Conservation (phyloP, 2,113 vertebrate genomes). For the Pampusana beccarii region DNA sequence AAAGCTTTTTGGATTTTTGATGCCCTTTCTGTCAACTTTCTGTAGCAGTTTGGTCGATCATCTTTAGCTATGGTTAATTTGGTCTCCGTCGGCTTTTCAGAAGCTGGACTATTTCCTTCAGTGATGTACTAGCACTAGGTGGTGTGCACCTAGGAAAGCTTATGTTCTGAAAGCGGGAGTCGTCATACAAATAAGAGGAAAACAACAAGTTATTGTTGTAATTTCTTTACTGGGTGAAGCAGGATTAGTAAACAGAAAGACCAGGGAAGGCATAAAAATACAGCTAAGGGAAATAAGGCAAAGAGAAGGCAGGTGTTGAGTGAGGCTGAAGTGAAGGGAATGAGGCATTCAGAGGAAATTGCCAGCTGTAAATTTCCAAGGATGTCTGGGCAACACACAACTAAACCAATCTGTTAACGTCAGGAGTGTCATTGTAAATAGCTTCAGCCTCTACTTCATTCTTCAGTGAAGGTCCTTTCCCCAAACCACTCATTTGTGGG, state of each 20-base stretch:
- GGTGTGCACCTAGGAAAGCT: not conserved
- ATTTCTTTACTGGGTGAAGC: not conserved
- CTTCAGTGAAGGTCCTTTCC: not conserved
- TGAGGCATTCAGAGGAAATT: constrained; percentile 24
- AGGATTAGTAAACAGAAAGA: not conserved
- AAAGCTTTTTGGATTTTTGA: not conserved
- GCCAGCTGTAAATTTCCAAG: constrained; percentile 20
- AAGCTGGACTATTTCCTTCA: not conserved
- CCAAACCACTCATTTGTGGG: not conserved
- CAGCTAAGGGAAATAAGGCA: not conserved
- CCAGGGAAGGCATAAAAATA: not conserved
- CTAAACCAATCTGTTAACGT: not conserved
- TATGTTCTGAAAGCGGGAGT: not conserved
- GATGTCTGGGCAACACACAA: not conserved
- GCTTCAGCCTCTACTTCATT: not conserved
- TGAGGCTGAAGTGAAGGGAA: not conserved
- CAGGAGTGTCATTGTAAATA: not conserved
- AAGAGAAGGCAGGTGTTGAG: not conserved
- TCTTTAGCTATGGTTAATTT: not conserved
- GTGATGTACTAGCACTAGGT: not conserved
- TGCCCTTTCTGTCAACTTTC: not conserved
- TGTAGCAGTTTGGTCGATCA: not conserved
- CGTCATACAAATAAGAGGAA: not conserved
- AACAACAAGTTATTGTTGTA: not conserved
- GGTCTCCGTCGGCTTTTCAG: not conserved